Evolutionary conservation across 2,113 vertebrate species (phyloP).

Genomic region (Corythornis vintsioides): DNA sequence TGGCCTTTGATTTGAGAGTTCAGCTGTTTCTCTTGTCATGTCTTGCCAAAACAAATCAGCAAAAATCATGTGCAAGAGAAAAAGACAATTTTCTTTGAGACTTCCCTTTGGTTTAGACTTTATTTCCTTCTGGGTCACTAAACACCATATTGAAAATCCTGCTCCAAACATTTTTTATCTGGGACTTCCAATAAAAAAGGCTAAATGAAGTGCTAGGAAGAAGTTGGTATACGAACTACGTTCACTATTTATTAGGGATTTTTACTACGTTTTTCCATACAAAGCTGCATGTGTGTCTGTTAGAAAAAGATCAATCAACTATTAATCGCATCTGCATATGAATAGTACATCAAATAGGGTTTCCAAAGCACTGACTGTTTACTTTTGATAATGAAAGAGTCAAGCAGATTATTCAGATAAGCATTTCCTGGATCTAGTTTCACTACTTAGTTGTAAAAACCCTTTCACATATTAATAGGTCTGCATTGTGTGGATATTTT

Average conservation of each 20-base stretch:
- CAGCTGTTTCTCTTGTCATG: neutral
- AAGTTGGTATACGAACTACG: neutral
- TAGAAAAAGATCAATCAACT: neutral
- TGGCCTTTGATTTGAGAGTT: neutral
- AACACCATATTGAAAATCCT: neutral
- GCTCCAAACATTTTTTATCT: neutral
- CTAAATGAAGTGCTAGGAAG: neutral
- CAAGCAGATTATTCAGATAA: neutral
- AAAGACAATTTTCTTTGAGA: neutral
- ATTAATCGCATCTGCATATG: neutral
- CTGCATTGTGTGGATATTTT: neutral
- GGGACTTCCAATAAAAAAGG: neutral
- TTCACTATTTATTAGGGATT: neutral
- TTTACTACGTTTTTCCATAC: neutral
- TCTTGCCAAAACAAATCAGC: neutral
- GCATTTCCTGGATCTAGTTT: neutral
- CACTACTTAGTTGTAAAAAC: neutral
- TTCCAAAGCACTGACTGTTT: neutral
- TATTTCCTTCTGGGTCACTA: neutral
- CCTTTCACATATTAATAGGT: neutral
- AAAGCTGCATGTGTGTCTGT: neutral
- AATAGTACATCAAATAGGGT: neutral
- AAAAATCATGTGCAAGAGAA: neutral
- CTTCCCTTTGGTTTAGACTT: neutral
- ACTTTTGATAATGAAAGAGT: neutral